Base-by-base conservation (phyloP, 1,140 invertebrate species). In the Zaprionus davidi region DNA sequence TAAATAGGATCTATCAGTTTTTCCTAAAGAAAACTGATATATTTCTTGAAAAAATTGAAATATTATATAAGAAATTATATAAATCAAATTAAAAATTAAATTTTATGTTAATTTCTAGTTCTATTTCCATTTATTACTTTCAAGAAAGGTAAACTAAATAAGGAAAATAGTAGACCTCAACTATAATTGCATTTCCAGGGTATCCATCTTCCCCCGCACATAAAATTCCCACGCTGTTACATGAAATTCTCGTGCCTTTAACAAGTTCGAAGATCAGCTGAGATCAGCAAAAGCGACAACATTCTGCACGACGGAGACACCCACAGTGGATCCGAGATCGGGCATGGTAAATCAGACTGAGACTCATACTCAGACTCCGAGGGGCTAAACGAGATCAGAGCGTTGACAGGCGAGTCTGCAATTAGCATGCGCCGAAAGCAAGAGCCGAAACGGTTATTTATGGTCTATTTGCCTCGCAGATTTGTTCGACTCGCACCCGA, bases 401-500 rank as follows among this genome's bases (percentile, higher is more conserved):
- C 71, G 81, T 64, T 82, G 81, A 82, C 46, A 51, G 46, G 17
- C 17, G 20, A 56, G 31, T 13, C 20, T n/a, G 66, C 81, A 83
- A 82, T 79, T 79, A 83, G 81, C 76, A 84, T 80, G 46, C 46
- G 46, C 46, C 46, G 46, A 51, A 84, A 66, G 49, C 63, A 3
- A 46, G 7, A 17, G n/a, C 71, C 17, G 13, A 84, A 83, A 83
- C 41, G n/a, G 41, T 46, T 46, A 46, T 83, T 84, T 84, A 83
- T 83, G 82, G 78, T 71, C 69, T 84, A 84, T 84, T 84, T 79
- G 81, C 65, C 57, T 71, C 63, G 71, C 49, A 82, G 28, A 80
- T 82, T 82, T 83, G 81, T 83, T 82, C 64, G 38, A 72, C 68
- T 84, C 69, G 51, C 63, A 24, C 31, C 49, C 22, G 28, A 44